phyloP scores from a whole-genome alignment of 2,888 invertebrate species.

The Dicyrtomina minuta region DNA sequence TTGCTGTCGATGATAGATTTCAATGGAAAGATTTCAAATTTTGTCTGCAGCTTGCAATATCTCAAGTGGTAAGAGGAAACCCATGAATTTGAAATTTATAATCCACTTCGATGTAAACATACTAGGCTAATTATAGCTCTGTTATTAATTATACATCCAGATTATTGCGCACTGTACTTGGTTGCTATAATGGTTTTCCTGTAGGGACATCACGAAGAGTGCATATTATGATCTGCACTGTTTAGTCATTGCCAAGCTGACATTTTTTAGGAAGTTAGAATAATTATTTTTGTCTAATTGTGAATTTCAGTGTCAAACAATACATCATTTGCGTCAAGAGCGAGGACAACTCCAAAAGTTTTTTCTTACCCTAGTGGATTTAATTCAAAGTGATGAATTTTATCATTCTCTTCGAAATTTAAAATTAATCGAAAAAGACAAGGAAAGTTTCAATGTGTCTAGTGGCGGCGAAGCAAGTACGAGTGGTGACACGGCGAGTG shows the following conservation, averaged over 20 bases:
- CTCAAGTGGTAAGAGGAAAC: conserved; percentile 63
- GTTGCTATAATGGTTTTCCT: no score
- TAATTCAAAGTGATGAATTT: conserved; percentile 66
- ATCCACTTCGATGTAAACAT: no score
- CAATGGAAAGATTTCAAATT: conserved; percentile 67
- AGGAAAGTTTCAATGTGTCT: conserved; percentile 4
- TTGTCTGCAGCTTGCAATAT: conserved; percentile 65
- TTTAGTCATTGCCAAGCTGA: no score
- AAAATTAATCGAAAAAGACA: conserved; percentile 59
- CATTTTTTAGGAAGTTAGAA: no score
- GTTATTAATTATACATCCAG: not conserved
- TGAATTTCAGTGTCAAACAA: conserved; percentile 46
- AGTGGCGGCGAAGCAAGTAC: not conserved
- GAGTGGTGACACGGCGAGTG: no score
- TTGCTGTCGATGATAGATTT: conserved; percentile 65
- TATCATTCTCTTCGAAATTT: conserved; percentile 63
- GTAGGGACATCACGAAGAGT: no score
- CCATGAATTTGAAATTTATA: no score
- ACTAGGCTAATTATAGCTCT: no score
- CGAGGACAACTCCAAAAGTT: conserved; percentile 60
- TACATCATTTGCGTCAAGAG: conserved; percentile 54
- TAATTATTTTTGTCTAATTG: not conserved
- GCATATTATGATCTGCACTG: no score
- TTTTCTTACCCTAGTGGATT: conserved; percentile 61
- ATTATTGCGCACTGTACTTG: not conserved